Base-by-base conservation (phyloP, 35 echinoderm and acorn worm genomes). In the Heliocidaris tuberculata region DNA sequence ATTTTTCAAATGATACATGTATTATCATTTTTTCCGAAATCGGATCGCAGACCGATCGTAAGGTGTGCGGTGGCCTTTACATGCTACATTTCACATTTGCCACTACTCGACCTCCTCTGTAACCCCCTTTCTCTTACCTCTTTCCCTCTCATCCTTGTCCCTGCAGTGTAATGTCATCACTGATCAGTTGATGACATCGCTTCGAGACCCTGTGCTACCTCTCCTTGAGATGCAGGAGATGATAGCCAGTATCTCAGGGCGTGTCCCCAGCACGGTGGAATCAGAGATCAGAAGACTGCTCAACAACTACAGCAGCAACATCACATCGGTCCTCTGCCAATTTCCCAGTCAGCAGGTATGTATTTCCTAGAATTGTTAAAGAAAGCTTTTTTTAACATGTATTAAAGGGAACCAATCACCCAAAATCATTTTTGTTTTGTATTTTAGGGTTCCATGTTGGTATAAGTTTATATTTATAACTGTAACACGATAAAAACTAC, bases 171-270 rank as follows among this genome's bases (percentile, higher is more conserved):
- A 85, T 49, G 96, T 89, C 31, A 92, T 95, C 56, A 94, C 97
- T 9, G 90, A 95, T 9, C 71, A 94, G 42, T 85, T 99, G 61
- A 99, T 97, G 30, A 85, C 93, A 10, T 87, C 93, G 27, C 49
- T 99, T 16, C 54, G 96, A 92, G 97, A 99, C 87, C 98, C 98
- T 1, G 95, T 97, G 0, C 92, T 99, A 13, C 98, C 98, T 7
- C 94, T 99, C n/a, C 97, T 97, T 6, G 98, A 99, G 90, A 97
- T 97, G 88, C 97, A 99, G 31, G 98, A 97, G 91, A 99, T 99
- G 88, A 97, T 99, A 78, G 96, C 97, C 12, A 96, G 95, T 32
- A 96, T 99, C 42, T 96, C 97, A 0, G 98, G 98, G 27, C 94
- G 98, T 15, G 95, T 99, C 60, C 98, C 98, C 13, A 31, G 48